phyloP scores from a whole-genome alignment of 2,888 invertebrate genomes.

The Drosophila atripex region DNA sequence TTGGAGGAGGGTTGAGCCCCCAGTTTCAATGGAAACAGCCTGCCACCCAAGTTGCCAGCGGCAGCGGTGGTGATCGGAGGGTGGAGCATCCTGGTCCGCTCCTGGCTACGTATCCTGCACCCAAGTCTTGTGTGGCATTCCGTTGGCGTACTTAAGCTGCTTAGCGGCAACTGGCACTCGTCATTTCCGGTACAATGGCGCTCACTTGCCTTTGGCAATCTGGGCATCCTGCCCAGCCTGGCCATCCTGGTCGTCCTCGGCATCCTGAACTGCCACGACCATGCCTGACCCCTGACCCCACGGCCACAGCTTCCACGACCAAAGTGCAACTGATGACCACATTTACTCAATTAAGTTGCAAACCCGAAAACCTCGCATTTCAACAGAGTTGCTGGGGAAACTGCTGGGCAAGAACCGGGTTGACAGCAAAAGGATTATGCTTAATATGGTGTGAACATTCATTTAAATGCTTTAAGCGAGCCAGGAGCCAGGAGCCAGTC shows the following conservation, averaged over 20 bases:
- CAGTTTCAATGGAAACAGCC: slow-evolving; percentile 31
- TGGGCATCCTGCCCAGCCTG: no score
- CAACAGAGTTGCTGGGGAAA: slow-evolving; percentile 18
- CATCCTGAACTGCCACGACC: neutral
- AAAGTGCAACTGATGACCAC: slow-evolving; percentile 58
- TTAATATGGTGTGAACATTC: slow-evolving; percentile 53
- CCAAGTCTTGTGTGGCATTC: slow-evolving; percentile 26
- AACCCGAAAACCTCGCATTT: slow-evolving; percentile 24
- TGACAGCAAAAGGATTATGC: slow-evolving; percentile 38
- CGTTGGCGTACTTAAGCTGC: slow-evolving; percentile 55
- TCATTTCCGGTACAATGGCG: slow-evolving; percentile 50
- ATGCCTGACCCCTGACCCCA: neutral
- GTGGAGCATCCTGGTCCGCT: neutral
- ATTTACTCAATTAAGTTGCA: slow-evolving; percentile 66
- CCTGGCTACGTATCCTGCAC: neutral
- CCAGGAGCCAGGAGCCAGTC: no score
- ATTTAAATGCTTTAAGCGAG: slow-evolving; percentile 42
- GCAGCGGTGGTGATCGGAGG: neutral
- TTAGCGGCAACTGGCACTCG: slow-evolving; percentile 63
- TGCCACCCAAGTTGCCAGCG: slow-evolving; percentile 23
- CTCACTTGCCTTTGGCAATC: slow-evolving; percentile 42
- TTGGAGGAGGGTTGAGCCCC: slow-evolving; percentile 35
- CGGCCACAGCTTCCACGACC: slow-evolving; percentile 15
- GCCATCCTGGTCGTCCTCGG: neutral
- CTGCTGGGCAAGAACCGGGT: neutral